Evolutionary conservation across 2,888 invertebrate species (phyloP).

Genomic region (Nematopogon swammerdamellus): DNA sequence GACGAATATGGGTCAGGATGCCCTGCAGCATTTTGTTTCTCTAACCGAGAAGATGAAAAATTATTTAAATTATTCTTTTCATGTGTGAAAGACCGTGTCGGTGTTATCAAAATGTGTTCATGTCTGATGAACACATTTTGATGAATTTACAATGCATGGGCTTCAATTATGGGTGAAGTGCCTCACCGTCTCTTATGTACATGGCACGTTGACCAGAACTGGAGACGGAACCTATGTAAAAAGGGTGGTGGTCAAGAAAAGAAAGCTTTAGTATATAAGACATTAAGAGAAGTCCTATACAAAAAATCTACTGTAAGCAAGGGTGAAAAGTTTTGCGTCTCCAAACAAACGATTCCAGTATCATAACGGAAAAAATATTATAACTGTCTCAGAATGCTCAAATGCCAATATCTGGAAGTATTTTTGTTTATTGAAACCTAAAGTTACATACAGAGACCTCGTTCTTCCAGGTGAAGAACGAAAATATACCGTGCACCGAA

Average conservation of each 20-base stretch:
- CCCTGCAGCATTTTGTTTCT: slow-evolving; percentile 13
- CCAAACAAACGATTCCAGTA: too few species aligned
- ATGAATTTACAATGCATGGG: slow-evolving; percentile 13
- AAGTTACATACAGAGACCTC: too few species aligned
- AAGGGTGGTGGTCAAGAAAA: slow-evolving; percentile 7
- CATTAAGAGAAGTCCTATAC: slow-evolving; percentile 7
- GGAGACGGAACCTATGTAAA: slow-evolving; percentile 9
- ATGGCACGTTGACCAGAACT: slow-evolving; percentile 15
- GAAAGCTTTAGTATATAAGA: slow-evolving; percentile 10
- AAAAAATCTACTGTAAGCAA: too few species aligned
- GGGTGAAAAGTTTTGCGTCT: too few species aligned
- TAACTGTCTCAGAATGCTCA: too few species aligned
- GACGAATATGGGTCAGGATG: slow-evolving; percentile 14
- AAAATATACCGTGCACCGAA: too few species aligned
- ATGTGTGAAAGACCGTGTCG: slow-evolving; percentile 3
- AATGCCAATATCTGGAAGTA: too few species aligned
- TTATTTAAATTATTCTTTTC: slow-evolving; percentile 8
- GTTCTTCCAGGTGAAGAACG: too few species aligned
- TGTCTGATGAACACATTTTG: slow-evolving; percentile 13
- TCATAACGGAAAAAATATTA: too few species aligned
- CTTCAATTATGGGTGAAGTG: slow-evolving; percentile 8
- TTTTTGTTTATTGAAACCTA: too few species aligned
- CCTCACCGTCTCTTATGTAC: slow-evolving; percentile 9
- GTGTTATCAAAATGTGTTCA: too few species aligned
- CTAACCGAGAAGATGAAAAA: slow-evolving; percentile 9